Evolutionary conservation across 2,797 vertebrate genomes (phyloP), one percentile per base, ranked within the genome.

Genomic region (Delichon dasypus): DNA sequence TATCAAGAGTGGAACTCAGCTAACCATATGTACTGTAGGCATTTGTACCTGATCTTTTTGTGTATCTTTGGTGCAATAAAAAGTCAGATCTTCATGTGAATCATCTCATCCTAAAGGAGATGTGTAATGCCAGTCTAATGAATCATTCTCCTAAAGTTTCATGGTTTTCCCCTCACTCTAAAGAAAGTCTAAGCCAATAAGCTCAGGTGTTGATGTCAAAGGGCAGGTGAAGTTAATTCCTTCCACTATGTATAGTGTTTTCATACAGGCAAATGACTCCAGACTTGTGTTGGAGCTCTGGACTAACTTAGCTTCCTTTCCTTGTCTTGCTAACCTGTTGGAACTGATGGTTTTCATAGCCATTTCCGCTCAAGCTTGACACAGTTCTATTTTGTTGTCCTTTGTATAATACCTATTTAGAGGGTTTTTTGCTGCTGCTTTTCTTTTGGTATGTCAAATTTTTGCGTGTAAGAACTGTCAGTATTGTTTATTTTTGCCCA

Each of bases 191-290:
- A 51, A 77, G 66, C 54, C 0, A 1, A 34, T 81, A 86, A 91
- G 29, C 77, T 95, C 61, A 93, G 76, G 62, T 91, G 85, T 78
- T 86, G 47, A 30, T 95, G 91, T 86, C 36, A 72, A 62, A 89
- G 66, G 68, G 44, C 71, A 92, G 60, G 76, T 75, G 76, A 94
- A 88, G 62, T 85, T 16, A 80, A 75, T 84, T 94, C 50, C n/a
- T 94, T 89, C 32, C 16, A 5, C 71, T 79, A 10, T 89, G 79
- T 60, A 13, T 26, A 66, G 51, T 70, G 23, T 87, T 89, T 90
- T 89, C 51, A 16, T 66, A 22, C 22, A 66, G 48, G 40, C 10
- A 80, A 30, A 60, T 74, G 21, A 72, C 29, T 83, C 25, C 45
- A 83, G 85, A 47, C 40, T 91, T 88, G 23, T 62, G 7, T n/a